Base-by-base conservation (phyloP, 2,888 invertebrate species). In the Drosophila recens region DNA sequence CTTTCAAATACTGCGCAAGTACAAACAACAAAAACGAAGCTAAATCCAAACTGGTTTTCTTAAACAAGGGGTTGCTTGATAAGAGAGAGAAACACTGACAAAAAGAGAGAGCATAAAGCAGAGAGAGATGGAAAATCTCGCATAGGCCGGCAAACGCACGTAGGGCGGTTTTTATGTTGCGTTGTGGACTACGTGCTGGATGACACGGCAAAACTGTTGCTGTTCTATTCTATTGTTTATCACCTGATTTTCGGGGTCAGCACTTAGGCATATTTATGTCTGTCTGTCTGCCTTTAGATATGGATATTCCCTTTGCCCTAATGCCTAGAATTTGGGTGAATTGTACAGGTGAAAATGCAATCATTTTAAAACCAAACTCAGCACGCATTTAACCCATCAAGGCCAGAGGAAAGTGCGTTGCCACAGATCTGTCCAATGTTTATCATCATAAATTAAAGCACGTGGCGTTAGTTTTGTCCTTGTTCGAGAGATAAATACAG, bases 121-220 rank as follows among this genome's bases (percentile, higher is more conserved):
- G 53, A 63, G 15, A 38, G 27, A 78, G 66, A 27, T 15, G 10
- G 46, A 13, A 52, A 33, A 64, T 54, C 49, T 42, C 17, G 49
- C 38, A 67, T 56, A 72, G 45, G 48, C 53, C 23, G 27, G 34
- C 40, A 58, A 38, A 43, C 57, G 81, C 89, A 85, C 84, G 89
- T 83, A 89, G 76, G 75, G 61, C 72, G 9, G 34, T 34, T 67
- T 69, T 51, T 15, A 40, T 40, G 38, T 23, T 34, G 54, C 69
- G 56, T 40, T 58, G 43, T 80, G 77, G 67, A 15, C 85, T 89
- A 89, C 85, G 85, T 85, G 85, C 82, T 13, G 40, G 72, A 86
- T 84, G 84, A 88, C 83, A 83, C 80, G 83, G 53, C 83, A 79
- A 27, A 72, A 73, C 30, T 36, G 9, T 64, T 56, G 17, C 38